Base-by-base conservation (phyloP, 2,113 vertebrate genomes). In the Morphnarchus princeps region DNA sequence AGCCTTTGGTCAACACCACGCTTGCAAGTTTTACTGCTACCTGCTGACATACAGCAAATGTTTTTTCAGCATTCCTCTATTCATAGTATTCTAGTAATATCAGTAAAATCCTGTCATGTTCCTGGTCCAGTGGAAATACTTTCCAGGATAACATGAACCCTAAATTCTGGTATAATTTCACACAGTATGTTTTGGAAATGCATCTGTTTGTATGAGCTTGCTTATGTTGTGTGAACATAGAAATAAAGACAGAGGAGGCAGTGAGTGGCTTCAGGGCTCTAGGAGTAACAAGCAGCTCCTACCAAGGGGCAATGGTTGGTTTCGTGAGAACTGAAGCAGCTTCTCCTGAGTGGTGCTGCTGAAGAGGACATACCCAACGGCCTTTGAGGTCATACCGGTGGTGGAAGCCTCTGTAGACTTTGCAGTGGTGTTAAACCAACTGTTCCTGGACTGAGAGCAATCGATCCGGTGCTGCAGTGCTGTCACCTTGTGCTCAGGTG, bases 1-100 rank as follows among this genome's bases (percentile, higher is more conserved):
- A 79, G 58, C 10, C 26, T 72, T 77, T 83, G 34, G 14, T 31
- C 36, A 59, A 43, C 8, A 40, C 24, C 13, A 45, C 0, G 0
- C 15, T 88, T 71, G 19, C 42, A 63, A 50, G 57, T 47, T 92
- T 89, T 85, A 50, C 24, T 83, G 18, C 42, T 80, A 59, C 22
- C 31, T 55, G 15, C 69, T 89, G 59, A 81, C 21, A 8, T n/a
- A 42, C 0, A 57, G 40, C 3, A 5, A 25, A 42, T 45, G 4
- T 34, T 66, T 72, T 72, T 83, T 36, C 67, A 78, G 24, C 10
- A 24, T 87, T 89, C 32, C 83, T 10, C 32, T 88, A 5, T 36
- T 54, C 4, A 16, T 42, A 49, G 4, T 29, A 38, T 73, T 81
- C 61, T 62, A 47, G 31, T 55, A 76, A 13, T 55, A 32, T 7